Percentiles rank a stretch among this genome's conserved stretches.
These are phyloP conservation scores for Epinephelus fuscoguttatus DNA, from an alignment of 2,113 vertebrate species.

Conservation along the genomic window DNA sequence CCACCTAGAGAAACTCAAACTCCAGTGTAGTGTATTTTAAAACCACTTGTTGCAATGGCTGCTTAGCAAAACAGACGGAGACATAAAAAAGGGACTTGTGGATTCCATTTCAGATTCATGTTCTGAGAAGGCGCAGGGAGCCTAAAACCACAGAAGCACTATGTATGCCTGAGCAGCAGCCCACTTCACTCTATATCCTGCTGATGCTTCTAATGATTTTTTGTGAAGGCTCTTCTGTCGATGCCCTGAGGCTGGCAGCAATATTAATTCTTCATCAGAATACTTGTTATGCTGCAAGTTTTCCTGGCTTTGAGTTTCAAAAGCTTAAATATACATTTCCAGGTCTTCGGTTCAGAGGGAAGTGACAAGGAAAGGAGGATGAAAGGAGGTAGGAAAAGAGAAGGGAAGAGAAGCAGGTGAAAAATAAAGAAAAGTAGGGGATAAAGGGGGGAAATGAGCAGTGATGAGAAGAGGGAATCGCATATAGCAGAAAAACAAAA, in stretches of 20 bases:
- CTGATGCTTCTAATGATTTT: constrained; percentile 54
- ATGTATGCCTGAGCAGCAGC: constrained; percentile 5
- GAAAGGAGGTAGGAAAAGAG: background rate
- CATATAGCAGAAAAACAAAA: background rate
- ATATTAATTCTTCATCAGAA: constrained; percentile 61
- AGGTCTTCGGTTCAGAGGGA: constrained; percentile 10
- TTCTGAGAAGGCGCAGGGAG: background rate
- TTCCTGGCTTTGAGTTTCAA: constrained; percentile 40
- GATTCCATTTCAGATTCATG: background rate
- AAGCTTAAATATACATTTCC: constrained; percentile 45
- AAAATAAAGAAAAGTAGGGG: background rate
- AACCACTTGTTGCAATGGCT: background rate
- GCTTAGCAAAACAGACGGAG: background rate
- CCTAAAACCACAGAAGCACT: constrained; percentile 2
- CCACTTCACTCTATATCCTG: constrained; percentile 16
- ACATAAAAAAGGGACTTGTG: background rate
- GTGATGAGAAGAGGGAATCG: background rate
- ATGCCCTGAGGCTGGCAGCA: constrained; percentile 49
- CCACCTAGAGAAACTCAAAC: background rate
- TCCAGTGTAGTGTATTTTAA: too few relatives aligned
- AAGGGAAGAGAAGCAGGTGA: background rate
- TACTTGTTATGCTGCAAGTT: constrained; percentile 42
- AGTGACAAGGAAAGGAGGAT: background rate
- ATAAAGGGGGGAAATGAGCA: background rate
- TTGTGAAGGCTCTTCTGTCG: constrained; percentile 47